Conservation (phyloP, 2,888 invertebrate genomes). For the Tinea pellionella region DNA sequence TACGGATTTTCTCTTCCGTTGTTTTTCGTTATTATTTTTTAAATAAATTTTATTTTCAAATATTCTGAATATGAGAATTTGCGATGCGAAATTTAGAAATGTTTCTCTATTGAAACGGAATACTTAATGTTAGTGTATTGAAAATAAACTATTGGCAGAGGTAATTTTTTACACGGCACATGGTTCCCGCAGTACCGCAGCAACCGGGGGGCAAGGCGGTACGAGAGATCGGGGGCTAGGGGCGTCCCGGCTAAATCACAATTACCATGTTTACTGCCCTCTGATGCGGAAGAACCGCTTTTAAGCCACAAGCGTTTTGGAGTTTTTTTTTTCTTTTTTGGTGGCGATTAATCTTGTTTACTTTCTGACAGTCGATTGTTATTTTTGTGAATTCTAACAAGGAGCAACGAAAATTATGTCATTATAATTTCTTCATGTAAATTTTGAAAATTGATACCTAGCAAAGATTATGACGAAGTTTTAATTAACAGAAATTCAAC, state of each 20-base stretch:
- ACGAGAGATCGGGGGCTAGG: constrained; percentile 17
- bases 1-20: no score
- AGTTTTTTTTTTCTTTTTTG: constrained; percentile 23
- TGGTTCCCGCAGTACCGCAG: constrained; percentile 1
- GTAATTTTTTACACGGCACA: neutral
- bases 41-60: neutral
- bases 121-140: neutral
- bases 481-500: constrained; percentile 4
- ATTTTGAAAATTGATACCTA: neutral
- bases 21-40: neutral
- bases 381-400: neutral
- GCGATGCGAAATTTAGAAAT: neutral
- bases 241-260: constrained; percentile 41
- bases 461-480: neutral
- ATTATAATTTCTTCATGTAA: neutral
- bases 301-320: constrained; percentile 27
- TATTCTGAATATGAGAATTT: neutral
- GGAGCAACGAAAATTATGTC: neutral
- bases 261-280: constrained; percentile 45
- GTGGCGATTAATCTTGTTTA: constrained; percentile 17
- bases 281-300: constrained; percentile 29
- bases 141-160: neutral
- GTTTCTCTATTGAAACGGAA: neutral
- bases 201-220: constrained; percentile 16
- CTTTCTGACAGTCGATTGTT: neutral